A percentile compares a stretch with the other conserved stretches of the same genome.
These are phyloP conservation scores for Ferdinandea cuprea DNA, from an alignment of 2,888 invertebrate genomes.

Conservation along the genomic window DNA sequence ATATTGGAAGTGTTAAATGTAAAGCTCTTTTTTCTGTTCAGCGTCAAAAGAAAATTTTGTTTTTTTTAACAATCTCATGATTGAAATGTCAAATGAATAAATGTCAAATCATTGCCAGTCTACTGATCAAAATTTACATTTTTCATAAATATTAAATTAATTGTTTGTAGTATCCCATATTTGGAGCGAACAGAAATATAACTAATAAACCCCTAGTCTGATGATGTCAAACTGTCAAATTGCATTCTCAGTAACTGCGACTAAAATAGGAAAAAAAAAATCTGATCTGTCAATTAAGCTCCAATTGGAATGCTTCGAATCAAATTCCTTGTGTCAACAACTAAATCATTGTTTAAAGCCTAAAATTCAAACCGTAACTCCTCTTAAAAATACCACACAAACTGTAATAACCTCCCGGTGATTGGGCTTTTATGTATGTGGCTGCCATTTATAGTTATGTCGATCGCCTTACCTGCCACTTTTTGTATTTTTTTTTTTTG, in stretches of 20 bases:
- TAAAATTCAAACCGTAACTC: constrained; percentile 28
- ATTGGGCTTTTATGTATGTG: constrained; percentile 28
- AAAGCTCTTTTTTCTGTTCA: too few species aligned
- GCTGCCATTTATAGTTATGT: constrained; percentile 58
- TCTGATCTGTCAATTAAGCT: constrained; percentile 59
- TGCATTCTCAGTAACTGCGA: not conserved
- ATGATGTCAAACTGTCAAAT: not conserved
- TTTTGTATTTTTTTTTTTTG: constrained; percentile 8
- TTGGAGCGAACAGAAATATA: not conserved
- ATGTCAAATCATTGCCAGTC: too few species aligned
- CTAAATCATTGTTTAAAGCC: constrained; percentile 59
- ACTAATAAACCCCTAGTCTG: not conserved
- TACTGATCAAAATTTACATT: too few species aligned
- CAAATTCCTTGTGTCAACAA: constrained; percentile 59
- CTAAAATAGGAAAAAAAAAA: not conserved
- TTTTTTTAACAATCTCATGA: too few species aligned
- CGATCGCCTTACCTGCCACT: constrained; percentile 59
- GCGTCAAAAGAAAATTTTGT: too few species aligned
- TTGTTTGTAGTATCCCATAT: too few species aligned
- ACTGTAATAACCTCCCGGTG: constrained; percentile 41
- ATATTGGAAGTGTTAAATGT: not conserved
- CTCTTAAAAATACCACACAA: constrained; percentile 15
- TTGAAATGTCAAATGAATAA: too few species aligned
- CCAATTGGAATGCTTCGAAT: constrained; percentile 46
- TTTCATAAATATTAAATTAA: too few species aligned